Percentiles rank a stretch among this genome's conserved stretches.
Conservation (phyloP, 2,888 invertebrate species). For the Agrotis exclamationis region DNA sequence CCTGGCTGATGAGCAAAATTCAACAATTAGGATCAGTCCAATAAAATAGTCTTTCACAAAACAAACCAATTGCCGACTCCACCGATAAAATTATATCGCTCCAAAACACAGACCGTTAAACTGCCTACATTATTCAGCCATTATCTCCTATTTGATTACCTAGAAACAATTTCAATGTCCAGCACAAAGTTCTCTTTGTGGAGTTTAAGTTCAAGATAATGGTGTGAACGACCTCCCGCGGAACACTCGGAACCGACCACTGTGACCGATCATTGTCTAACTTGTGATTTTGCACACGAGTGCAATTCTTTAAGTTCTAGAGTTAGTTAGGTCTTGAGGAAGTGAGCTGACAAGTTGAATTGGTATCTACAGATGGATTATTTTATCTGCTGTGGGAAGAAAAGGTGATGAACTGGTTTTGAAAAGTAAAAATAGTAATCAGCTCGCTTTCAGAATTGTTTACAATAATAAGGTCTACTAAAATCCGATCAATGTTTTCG, state of each 20-base stretch:
- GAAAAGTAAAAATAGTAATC: too few relatives aligned
- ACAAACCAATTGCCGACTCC: neutral
- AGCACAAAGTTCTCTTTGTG: slow-evolving; percentile 46
- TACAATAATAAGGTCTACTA: neutral
- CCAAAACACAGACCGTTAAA: slow-evolving; percentile 29
- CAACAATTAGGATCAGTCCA: neutral
- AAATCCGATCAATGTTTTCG: neutral
- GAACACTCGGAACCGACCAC: slow-evolving; percentile 46
- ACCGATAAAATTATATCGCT: neutral
- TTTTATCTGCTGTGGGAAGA: neutral
- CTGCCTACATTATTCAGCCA: slow-evolving; percentile 11
- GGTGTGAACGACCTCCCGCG: slow-evolving; percentile 58
- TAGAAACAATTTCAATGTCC: slow-evolving; percentile 37
- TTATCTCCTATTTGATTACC: slow-evolving; percentile 37
- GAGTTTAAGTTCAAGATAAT: slow-evolving; percentile 61
- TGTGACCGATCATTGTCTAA: slow-evolving; percentile 65
- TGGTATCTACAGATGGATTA: neutral
- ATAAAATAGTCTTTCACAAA: neutral
- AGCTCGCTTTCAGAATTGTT: too few relatives aligned
- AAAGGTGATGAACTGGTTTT: neutral
- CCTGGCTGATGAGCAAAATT: neutral
- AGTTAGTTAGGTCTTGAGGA: slow-evolving; percentile 1
- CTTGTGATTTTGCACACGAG: slow-evolving; percentile 47
- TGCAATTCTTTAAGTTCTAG: slow-evolving; percentile 31
- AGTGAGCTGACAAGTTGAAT: neutral